These are phyloP conservation scores for Strix occidentalis DNA, from an alignment of 2,797 vertebrate species.

Conservation along the genomic window DNA sequence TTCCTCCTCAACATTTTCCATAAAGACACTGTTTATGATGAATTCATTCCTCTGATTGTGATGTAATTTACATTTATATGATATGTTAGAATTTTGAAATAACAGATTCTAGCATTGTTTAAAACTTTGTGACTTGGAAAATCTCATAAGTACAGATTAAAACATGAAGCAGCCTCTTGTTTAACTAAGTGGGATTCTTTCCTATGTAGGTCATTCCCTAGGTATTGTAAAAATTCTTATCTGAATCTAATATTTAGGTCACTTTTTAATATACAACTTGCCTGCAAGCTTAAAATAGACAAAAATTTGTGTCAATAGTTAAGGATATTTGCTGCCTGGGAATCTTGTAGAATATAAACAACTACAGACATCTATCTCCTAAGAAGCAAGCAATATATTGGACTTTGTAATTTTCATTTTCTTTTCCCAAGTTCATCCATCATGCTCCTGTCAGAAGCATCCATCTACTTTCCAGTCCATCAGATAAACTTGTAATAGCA, in stretches of 20 bases:
- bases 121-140: constrained; percentile 22
- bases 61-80: constrained; percentile 47
- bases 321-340: background rate
- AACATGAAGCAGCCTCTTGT: background rate
- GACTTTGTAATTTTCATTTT: constrained; percentile 29
- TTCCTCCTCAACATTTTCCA: constrained; percentile 14
- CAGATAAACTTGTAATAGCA: constrained; percentile 26
- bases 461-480: constrained; percentile 33
- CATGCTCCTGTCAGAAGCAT: constrained; percentile 22
- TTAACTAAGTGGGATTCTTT: background rate
- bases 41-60: constrained; percentile 33
- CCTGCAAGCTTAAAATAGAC: background rate
- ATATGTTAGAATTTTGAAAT: background rate
- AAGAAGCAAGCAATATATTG: constrained; percentile 1
- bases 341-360: background rate
- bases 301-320: background rate
- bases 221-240: background rate
- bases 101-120: background rate
- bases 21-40: constrained; percentile 17
- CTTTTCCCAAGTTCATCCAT: constrained; percentile 18
- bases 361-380: background rate
- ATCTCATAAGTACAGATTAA: background rate
- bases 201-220: background rate
- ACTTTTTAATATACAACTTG: background rate
- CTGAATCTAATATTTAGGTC: background rate